Evolutionary conservation across 2,888 invertebrate genomes (phyloP), one percentile per base, ranked within the genome.

Genomic region (Drosophila siamana): DNA sequence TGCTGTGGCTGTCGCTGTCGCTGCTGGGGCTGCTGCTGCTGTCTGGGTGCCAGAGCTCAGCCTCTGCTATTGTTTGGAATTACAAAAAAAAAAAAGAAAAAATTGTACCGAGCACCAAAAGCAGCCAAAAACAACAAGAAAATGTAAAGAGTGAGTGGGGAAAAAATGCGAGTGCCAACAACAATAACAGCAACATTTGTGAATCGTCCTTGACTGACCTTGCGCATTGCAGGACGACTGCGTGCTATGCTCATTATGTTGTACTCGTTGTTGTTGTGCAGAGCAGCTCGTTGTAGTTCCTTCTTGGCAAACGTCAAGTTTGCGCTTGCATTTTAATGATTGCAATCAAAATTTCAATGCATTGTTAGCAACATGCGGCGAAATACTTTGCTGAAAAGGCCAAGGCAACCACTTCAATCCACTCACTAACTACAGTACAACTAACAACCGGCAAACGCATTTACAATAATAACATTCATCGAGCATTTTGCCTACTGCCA

Each of bases 331-430:
- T 81, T 81, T 83, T 84, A 86, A 86, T 83, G 82, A 73, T 66
- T 75, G 83, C 85, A 86, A 83, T 85, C 84, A 86, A 82, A 81
- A 86, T 84, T 84, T 75, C 62, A 73, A 84, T 85, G 82, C 79
- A 86, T 75, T 86, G 87, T 77, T 80, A 68, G 61, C 33, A 50
- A 51, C 73, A 72, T 54, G 72, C 59, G 67, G 57, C 57, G 80
- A 24, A 46, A 61, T 67, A 50, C 26, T 19, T 56, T 15, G 13
- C 2, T n/a, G 55, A 47, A 73, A 78, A 78, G 70, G 63, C 62
- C 77, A 66, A 68, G 71, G 74, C 69, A 50, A 75, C 33, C n/a
- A 33, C 33, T 33, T n/a, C 5, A 52, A 54, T 19, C 16, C 8
- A 28, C 26, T n/a, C n/a, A n/a, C n/a, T n/a, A n/a, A n/a, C n/a